A percentile compares a stretch with the other conserved stretches of the same genome.
phyloP scores from a whole-genome alignment of 2,888 invertebrate species.

The Ischnus inquisitorius region DNA sequence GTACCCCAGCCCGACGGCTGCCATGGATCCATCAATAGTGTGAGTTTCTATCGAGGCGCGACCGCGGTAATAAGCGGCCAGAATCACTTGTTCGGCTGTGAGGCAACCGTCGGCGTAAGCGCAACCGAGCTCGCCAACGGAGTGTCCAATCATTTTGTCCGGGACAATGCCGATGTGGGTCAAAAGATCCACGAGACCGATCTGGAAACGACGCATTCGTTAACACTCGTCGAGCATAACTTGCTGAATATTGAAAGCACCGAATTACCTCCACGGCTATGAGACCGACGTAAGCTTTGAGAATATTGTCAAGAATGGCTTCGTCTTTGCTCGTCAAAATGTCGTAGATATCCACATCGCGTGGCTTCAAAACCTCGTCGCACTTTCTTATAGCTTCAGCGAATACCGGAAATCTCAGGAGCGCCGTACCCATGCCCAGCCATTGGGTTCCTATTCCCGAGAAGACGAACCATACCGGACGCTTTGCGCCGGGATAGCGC shows the following conservation, averaged over 20 bases:
- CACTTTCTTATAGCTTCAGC: constrained; percentile 88
- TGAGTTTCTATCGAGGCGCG: constrained; percentile 78
- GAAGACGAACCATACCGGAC: constrained; percentile 95
- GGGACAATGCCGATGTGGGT: constrained; percentile 84
- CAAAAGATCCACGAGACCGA: constrained; percentile 89
- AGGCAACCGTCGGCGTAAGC: constrained; percentile 84
- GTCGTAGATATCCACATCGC: constrained; percentile 88
- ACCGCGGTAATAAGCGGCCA: constrained; percentile 80
- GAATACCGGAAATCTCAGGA: constrained; percentile 90
- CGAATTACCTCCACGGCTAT: constrained; percentile 88
- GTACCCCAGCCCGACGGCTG: constrained; percentile 92
- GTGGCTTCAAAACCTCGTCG: constrained; percentile 87
- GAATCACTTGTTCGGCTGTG: constrained; percentile 84
- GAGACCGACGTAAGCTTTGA: constrained; percentile 91
- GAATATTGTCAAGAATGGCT: constrained; percentile 88
- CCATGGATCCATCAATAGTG: constrained; percentile 93
- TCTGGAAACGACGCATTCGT: constrained; percentile 78
- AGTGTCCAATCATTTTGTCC: too few relatives aligned
- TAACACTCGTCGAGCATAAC: background rate
- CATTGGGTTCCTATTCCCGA: constrained; percentile 97
- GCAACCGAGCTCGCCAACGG: too few relatives aligned
- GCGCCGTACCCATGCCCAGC: constrained; percentile 92
- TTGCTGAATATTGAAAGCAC: constrained; percentile 85
- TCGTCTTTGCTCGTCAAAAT: constrained; percentile 88
- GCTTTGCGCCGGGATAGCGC: constrained; percentile 88